Evolutionary conservation across 2,888 invertebrate species (phyloP).

Genomic region (Odontomyia ornata): DNA sequence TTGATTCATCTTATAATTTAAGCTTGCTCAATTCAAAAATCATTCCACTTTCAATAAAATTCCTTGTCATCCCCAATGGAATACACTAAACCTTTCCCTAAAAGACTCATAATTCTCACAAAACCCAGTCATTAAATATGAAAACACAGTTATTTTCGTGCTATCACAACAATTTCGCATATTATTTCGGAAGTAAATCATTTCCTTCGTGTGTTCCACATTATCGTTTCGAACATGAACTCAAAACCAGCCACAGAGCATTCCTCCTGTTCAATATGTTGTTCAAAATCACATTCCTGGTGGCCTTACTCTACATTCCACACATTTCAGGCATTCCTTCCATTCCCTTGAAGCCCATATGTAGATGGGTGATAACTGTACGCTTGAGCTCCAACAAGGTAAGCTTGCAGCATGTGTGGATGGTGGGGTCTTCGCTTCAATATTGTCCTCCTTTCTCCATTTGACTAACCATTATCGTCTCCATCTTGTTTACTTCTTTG

Average conservation of each 20-base stretch:
- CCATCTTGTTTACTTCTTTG: too few relatives aligned
- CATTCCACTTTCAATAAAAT: too few relatives aligned
- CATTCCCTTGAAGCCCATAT: too few relatives aligned
- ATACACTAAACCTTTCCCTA: too few relatives aligned
- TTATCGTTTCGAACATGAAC: conserved; percentile 14
- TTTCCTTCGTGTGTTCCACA: not conserved
- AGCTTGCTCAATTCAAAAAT: too few relatives aligned
- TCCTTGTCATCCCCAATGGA: too few relatives aligned
- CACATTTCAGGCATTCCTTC: too few relatives aligned
- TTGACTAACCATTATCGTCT: too few relatives aligned
- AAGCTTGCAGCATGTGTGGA: not conserved
- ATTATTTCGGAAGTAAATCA: not conserved
- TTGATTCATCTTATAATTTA: too few relatives aligned
- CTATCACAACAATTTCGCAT: not conserved
- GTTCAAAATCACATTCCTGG: not conserved
- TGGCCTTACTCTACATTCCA: not conserved
- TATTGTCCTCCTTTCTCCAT: too few relatives aligned
- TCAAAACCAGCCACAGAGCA: conserved; percentile 5
- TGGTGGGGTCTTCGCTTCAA: not conserved
- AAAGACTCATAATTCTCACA: not conserved
- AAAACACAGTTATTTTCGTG: not conserved
- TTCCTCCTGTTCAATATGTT: conserved; percentile 13
- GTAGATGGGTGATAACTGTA: too few relatives aligned
- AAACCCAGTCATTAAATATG: not conserved
- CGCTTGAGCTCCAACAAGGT: too few relatives aligned